Base-by-base conservation (phyloP, 2,113 vertebrate species). In the Mesocricetus auratus region DNA sequence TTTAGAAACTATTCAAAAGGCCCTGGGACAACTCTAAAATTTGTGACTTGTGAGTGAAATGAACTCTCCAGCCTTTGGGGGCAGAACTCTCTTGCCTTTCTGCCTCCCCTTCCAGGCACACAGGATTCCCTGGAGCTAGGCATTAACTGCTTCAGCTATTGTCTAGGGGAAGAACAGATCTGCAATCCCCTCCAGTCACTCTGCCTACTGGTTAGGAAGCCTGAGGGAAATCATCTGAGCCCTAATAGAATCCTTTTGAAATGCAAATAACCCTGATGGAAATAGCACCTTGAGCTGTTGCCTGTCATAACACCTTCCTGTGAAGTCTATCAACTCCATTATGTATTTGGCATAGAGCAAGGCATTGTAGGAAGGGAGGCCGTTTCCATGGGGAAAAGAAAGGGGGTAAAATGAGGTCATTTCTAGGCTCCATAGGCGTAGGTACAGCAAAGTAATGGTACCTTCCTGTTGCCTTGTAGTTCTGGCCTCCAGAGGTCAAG, bases 231-330 rank as follows among this genome's bases (percentile, higher is more conserved):
- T 33, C 24, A 60, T 42, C 69, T 33, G 60, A 85, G n/a, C 53
- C 75, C 71, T 81, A 90, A 82, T 90, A 22, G 17, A 56, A 56
- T 58, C 47, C 53, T 94, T 96, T 90, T 62, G 53, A 86, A 94
- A 90, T 93, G 60, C 86, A 93, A 62, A 71, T 81, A 53, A 86
- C 53, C 75, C 33, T 56, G 73, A 62, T 73, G 56, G 68, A 47
- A 96, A 81, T 8, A 50, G 89, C 86, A 56, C 39, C 45, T 62
- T 75, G 36, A 62, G 79, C 90, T 60, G 83, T 58, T 9, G 33
- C 64, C 78, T 90, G 75, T 60, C 71, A 39, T 36, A 75, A 86
- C 60, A 91, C 71, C 47, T 93, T 87, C 39, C 69, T 78, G 39
- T 9, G n/a, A 89, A 89, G 93, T 86, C 71, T 85, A 0, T 75